phyloP scores from a whole-genome alignment of 1,140 invertebrate species.

The Formica selysi region DNA sequence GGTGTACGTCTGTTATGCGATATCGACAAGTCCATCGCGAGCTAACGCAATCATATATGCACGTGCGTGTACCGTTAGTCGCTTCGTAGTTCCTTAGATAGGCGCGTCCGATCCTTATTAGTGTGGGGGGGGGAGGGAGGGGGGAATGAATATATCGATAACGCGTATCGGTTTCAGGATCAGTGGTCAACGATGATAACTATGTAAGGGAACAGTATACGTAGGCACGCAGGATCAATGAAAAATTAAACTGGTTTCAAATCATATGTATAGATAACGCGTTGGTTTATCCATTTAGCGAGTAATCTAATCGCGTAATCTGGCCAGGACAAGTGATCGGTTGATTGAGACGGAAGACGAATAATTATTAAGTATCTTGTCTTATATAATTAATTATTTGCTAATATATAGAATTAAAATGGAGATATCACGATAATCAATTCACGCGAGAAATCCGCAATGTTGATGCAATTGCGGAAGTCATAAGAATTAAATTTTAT shows the following conservation, averaged over 20 bases:
- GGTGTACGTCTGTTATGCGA: constrained; percentile 36
- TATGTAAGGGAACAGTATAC: constrained; percentile 8
- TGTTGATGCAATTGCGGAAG: background rate
- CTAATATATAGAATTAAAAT: background rate
- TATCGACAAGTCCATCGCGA: constrained; percentile 56
- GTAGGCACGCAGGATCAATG: background rate
- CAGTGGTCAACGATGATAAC: constrained; percentile 34
- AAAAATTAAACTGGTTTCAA: constrained; percentile 45
- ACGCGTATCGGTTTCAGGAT: constrained; percentile 51
- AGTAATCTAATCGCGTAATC: constrained; percentile 41
- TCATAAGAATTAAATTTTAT: background rate
- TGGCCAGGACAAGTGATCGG: background rate
- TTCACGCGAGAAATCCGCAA: background rate
- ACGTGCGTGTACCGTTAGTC: constrained; percentile 73
- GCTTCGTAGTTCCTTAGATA: constrained; percentile 51
- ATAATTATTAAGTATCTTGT: background rate
- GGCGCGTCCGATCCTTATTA: background rate
- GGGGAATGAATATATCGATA: constrained; percentile 40
- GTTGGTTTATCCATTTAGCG: constrained; percentile 33
- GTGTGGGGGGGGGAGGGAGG: background rate
- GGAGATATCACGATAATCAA: background rate
- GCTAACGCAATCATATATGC: constrained; percentile 71
- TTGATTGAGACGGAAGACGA: background rate
- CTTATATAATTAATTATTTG: constrained; percentile 17
- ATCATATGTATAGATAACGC: background rate